Percentiles rank a stretch among this genome's conserved stretches.
These are phyloP conservation scores for Phymastichus coffea DNA, from an alignment of 1,140 invertebrate genomes.

Conservation along the genomic window DNA sequence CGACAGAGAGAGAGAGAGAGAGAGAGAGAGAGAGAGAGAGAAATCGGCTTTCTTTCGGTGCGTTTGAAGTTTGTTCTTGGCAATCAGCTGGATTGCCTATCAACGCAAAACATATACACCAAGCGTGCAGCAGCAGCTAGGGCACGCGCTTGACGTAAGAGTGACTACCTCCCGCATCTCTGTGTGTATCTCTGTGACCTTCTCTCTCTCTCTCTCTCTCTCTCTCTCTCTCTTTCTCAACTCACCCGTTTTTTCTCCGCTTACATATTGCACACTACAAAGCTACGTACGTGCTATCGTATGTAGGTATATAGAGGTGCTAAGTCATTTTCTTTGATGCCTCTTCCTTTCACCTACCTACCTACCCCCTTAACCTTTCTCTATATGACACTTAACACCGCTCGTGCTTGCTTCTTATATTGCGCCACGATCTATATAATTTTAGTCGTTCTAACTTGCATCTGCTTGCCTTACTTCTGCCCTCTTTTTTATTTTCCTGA, in stretches of 20 bases:
- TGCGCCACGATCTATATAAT: no score
- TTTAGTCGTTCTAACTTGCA: no score
- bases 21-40: background rate
- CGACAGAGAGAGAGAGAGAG: no score
- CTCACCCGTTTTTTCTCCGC: background rate
- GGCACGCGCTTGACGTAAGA: no score
- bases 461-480: no score
- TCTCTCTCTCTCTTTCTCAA: background rate
- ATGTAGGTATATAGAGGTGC: background rate
- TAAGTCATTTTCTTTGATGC: background rate
- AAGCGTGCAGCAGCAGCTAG: no score
- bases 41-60: conserved; percentile 36
- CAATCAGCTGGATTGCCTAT: conserved; percentile 58
- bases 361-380: background rate
- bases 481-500: no score
- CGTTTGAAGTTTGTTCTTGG: conserved; percentile 47
- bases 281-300: background rate
- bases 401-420: background rate
- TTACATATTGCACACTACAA: background rate
- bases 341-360: conserved; percentile 15
- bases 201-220: no score
- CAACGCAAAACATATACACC: conserved; percentile 38
- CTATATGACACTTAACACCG: background rate
- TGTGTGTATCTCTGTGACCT: background rate
- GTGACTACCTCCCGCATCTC: conserved; percentile 17